These are phyloP conservation scores for Lateolabrax maculatus DNA, from an alignment of 2,797 vertebrate genomes.

Conservation along the genomic window DNA sequence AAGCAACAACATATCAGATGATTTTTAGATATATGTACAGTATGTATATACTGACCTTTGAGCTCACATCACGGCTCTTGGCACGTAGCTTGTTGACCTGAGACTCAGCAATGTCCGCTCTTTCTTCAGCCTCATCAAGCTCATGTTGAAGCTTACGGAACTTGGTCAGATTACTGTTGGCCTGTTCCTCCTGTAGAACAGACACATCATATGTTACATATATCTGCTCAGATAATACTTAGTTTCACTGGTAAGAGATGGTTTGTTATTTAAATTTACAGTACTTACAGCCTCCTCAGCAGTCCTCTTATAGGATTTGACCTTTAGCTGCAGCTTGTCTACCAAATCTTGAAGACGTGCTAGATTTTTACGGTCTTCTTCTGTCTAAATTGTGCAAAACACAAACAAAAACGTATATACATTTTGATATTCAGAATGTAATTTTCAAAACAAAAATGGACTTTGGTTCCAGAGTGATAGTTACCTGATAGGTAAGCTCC, in stretches of 20 bases:
- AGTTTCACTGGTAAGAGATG: not conserved
- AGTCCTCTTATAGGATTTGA: constrained; percentile 81
- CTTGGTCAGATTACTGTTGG: constrained; percentile 88
- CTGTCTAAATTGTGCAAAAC: constrained; percentile 68
- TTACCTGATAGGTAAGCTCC: constrained; percentile 82
- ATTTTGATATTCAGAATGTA: not conserved
- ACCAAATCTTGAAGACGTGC: constrained; percentile 80
- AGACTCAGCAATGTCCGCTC: constrained; percentile 90
- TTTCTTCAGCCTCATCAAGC: constrained; percentile 90
- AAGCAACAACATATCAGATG: not conserved
- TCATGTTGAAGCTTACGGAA: constrained; percentile 91
- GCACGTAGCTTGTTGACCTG: constrained; percentile 91
- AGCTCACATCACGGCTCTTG: constrained; percentile 87
- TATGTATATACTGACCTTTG: constrained; percentile 79
- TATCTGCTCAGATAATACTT: not conserved
- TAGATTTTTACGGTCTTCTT: constrained; percentile 82
- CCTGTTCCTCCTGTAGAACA: constrained; percentile 86
- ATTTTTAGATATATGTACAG: not conserved
- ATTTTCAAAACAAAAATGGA: not conserved
- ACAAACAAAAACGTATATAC: not conserved
- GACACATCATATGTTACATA: not conserved
- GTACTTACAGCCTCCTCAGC: constrained; percentile 79
- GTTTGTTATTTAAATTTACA: not conserved
- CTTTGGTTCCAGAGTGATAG: not conserved
- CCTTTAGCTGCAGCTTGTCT: constrained; percentile 83